These are phyloP conservation scores for Cyprinodon tularosa DNA, from an alignment of 2,113 vertebrate genomes.

Conservation along the genomic window DNA sequence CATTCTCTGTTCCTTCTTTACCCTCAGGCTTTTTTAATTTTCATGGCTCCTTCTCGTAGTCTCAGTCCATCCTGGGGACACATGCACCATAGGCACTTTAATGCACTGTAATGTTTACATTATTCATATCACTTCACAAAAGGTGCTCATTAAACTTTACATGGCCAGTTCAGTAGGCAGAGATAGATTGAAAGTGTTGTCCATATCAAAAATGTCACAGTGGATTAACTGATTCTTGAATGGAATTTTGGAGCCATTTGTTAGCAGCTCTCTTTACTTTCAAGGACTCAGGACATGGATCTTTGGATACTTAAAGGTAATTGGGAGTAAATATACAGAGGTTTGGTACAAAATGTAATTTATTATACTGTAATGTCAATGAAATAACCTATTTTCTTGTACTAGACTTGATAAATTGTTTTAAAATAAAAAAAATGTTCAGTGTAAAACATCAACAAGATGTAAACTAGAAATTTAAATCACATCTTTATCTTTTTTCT, in stretches of 20 bases:
- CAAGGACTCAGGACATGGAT: slow-evolving; percentile 11
- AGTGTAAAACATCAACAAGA: background rate
- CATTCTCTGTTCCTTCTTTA: slow-evolving; percentile 41
- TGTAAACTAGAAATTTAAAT: background rate
- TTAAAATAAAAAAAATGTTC: background rate
- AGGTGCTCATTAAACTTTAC: slow-evolving; percentile 84
- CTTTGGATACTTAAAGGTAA: slow-evolving; percentile 1
- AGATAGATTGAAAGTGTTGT: slow-evolving; percentile 76
- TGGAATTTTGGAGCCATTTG: slow-evolving; percentile 63
- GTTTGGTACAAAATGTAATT: background rate
- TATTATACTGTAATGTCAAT: background rate
- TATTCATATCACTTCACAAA: slow-evolving; percentile 83
- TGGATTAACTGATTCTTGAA: slow-evolving; percentile 63
- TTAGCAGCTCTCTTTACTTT: slow-evolving; percentile 44
- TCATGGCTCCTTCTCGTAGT: slow-evolving; percentile 57
- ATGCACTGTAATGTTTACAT: slow-evolving; percentile 81
- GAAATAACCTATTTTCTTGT: background rate
- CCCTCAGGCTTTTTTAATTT: slow-evolving; percentile 73
- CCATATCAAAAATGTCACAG: slow-evolving; percentile 76
- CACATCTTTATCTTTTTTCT: background rate
- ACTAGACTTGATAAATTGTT: background rate
- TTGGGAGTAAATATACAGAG: slow-evolving; percentile 2
- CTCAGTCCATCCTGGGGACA: slow-evolving; percentile 73
- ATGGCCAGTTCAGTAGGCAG: slow-evolving; percentile 71
- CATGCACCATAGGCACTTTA: slow-evolving; percentile 75